Evolutionary conservation across 1,140 invertebrate genomes (phyloP).

Genomic region (Vollenhovia emeryi): DNA sequence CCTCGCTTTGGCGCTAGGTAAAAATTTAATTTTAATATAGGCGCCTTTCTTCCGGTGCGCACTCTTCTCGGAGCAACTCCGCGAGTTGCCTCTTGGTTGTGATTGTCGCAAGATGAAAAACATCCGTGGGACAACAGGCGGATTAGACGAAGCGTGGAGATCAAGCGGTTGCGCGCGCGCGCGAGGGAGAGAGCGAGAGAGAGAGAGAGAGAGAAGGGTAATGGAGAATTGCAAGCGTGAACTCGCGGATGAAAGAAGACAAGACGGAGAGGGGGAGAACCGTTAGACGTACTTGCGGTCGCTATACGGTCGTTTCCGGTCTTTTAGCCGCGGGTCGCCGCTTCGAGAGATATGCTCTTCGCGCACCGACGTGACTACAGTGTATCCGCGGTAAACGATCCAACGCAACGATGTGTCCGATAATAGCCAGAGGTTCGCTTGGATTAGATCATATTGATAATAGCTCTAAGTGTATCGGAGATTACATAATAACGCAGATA

Average conservation of each 20-base stretch:
- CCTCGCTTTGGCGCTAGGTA: not conserved
- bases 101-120: not conserved
- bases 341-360: constrained; percentile 61
- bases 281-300: constrained; percentile 72
- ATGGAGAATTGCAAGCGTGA: constrained; percentile 51
- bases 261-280: constrained; percentile 51
- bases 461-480: not conserved
- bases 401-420: not conserved
- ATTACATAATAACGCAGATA: not conserved
- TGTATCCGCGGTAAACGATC: constrained; percentile 48
- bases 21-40: constrained; percentile 35
- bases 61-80: not conserved
- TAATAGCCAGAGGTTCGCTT: constrained; percentile 7
- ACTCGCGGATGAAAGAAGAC: constrained; percentile 54
- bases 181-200: constrained; percentile 37
- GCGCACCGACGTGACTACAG: constrained; percentile 49
- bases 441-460: constrained; percentile 6
- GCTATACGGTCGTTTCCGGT: constrained; percentile 71
- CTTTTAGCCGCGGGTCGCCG: constrained; percentile 66
- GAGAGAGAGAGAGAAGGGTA: constrained; percentile 34
- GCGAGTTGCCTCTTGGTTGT: not conserved
- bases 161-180: constrained; percentile 48
- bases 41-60: not conserved
- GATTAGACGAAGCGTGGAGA: constrained; percentile 52
- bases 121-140: constrained; percentile 41